These are phyloP conservation scores for Halocaridina rubra DNA, from an alignment of 2,888 invertebrate species.

Conservation along the genomic window DNA sequence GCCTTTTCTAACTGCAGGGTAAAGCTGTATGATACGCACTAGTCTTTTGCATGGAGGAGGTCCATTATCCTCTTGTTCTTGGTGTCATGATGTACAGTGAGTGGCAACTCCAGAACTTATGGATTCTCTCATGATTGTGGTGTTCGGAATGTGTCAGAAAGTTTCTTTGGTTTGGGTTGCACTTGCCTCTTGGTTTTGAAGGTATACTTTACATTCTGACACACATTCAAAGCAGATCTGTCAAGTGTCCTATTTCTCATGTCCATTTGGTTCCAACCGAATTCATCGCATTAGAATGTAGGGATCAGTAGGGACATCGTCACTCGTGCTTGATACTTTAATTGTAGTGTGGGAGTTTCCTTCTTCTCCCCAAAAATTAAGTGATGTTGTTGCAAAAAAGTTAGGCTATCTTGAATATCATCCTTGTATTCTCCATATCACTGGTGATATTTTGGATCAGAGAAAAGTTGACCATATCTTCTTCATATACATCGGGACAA, in stretches of 20 bases:
- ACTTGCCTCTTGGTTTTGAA: conserved; percentile 17
- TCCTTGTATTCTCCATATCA: conserved; percentile 14
- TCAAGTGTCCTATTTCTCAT: not conserved
- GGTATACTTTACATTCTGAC: conserved; percentile 3
- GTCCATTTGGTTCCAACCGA: not conserved
- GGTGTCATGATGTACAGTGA: conserved; percentile 34
- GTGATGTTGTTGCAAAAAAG: not conserved
- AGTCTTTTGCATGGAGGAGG: conserved; percentile 29
- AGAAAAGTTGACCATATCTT: not conserved
- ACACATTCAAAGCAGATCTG: not conserved
- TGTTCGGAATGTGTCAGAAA: not conserved
- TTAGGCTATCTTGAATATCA: not conserved
- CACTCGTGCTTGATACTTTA: not conserved
- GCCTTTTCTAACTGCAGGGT: too few relatives aligned
- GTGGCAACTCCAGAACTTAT: conserved; percentile 29
- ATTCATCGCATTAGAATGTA: not conserved
- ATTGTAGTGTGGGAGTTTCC: not conserved
- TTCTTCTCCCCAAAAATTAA: too few relatives aligned
- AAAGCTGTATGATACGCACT: too few relatives aligned
- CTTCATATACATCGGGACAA: not conserved
- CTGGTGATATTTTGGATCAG: not conserved
- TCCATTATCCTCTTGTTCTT: conserved; percentile 29
- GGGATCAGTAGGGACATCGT: not conserved
- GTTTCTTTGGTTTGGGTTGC: not conserved
- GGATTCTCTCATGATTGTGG: not conserved